Evolutionary conservation across 2,113 vertebrate species (phyloP).

Genomic region (Craseonycteris thonglongyai): DNA sequence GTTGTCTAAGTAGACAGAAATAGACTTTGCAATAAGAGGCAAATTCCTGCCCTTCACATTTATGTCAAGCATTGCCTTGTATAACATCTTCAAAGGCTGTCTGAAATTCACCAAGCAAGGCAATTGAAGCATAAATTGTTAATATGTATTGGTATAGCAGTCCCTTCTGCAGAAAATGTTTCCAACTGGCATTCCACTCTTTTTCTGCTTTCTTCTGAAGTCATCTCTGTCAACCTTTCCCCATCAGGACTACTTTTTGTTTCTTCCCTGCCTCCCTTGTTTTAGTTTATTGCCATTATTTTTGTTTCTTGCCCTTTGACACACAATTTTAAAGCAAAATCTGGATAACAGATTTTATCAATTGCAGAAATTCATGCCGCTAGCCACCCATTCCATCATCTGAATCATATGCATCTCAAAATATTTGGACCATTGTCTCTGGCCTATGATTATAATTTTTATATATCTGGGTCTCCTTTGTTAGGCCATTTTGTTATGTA

Average conservation of each 20-base stretch:
- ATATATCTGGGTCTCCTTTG: slow-evolving; percentile 60
- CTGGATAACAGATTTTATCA: slow-evolving; percentile 69
- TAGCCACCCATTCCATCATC: slow-evolving; percentile 52
- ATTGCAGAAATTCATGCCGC: slow-evolving; percentile 67
- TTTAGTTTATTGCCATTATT: slow-evolving; percentile 28
- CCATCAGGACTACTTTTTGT: slow-evolving; percentile 48
- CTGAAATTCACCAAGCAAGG: not conserved
- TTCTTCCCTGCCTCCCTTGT: slow-evolving; percentile 2
- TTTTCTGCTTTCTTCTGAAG: slow-evolving; percentile 29
- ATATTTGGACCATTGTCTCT: slow-evolving; percentile 67
- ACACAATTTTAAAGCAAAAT: slow-evolving; percentile 67
- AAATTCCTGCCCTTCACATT: not conserved
- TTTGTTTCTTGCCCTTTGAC: slow-evolving; percentile 57
- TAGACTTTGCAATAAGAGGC: not conserved
- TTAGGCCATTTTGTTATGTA: slow-evolving; percentile 74
- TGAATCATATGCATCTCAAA: slow-evolving; percentile 60
- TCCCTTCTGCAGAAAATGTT: not conserved
- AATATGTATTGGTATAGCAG: not conserved
- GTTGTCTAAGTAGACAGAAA: not conserved
- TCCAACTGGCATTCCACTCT: not conserved
- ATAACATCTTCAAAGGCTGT: not conserved
- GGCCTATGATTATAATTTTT: slow-evolving; percentile 72
- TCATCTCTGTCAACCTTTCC: not conserved
- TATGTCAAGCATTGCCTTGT: not conserved
- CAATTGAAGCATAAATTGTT: not conserved